Percentiles rank a stretch among this genome's conserved stretches.
These are phyloP conservation scores for Encarsia formosa DNA, from an alignment of 2,888 invertebrate genomes.

Conservation along the genomic window DNA sequence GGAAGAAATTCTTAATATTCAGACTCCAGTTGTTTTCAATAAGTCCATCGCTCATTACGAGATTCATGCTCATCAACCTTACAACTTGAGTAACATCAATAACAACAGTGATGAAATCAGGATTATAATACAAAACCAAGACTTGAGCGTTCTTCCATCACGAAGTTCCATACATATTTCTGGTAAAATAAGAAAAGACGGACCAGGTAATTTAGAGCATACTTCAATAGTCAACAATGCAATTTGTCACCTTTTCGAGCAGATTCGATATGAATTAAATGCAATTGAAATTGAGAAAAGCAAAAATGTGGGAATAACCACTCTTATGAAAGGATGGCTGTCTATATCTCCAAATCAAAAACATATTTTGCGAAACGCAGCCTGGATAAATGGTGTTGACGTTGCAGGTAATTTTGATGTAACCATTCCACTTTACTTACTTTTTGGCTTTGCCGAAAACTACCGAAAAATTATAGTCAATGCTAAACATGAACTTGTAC, in stretches of 20 bases:
- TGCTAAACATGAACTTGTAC: conserved; percentile 28
- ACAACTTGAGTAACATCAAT: conserved; percentile 13
- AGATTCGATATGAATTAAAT: neutral
- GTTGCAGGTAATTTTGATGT: conserved; percentile 39
- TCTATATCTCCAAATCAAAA: neutral
- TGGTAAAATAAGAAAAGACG: neutral
- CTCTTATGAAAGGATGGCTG: neutral
- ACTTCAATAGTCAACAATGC: neutral
- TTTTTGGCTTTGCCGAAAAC: conserved; percentile 42
- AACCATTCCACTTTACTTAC: conserved; percentile 37
- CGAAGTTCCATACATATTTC: conserved; percentile 13
- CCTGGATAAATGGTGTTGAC: conserved; percentile 31
- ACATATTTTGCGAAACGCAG: conserved; percentile 27
- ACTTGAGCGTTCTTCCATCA: conserved; percentile 18
- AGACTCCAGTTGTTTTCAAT: conserved; percentile 12
- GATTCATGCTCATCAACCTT: conserved; percentile 18
- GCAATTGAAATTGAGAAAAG: neutral
- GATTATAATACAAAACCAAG: conserved; percentile 23
- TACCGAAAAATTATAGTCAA: no score
- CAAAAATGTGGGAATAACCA: neutral
- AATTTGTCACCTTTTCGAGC: neutral
- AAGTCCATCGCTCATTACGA: conserved; percentile 24
- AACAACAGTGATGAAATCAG: conserved; percentile 30
- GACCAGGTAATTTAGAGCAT: neutral
- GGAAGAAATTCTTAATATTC: conserved; percentile 4